Evolutionary conservation across 2,888 invertebrate genomes (phyloP).

Genomic region (Petrolisthes cinctipes): DNA sequence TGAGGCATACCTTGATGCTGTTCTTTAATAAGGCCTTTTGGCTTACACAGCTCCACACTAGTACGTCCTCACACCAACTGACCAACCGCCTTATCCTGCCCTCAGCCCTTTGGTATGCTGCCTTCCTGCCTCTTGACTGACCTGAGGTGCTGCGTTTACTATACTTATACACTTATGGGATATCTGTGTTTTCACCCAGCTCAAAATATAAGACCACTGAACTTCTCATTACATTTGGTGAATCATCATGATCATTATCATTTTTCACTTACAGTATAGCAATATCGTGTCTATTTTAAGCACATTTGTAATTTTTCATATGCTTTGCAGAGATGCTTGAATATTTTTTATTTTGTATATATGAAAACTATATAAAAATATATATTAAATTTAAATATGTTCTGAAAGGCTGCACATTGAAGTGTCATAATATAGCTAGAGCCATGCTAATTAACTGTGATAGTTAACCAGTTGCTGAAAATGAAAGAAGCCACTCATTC

Average conservation of each 20-base stretch:
- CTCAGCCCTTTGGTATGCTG: constrained; percentile 51
- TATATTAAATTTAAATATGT: constrained; percentile 46
- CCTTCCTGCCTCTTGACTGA: constrained; percentile 46
- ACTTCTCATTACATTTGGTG: constrained; percentile 36
- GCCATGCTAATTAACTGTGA: constrained; percentile 56
- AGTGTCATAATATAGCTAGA: constrained; percentile 48
- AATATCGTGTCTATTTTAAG: constrained; percentile 54
- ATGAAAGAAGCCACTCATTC: constrained; percentile 24
- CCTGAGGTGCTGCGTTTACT: constrained; percentile 47
- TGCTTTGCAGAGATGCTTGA: constrained; percentile 51
- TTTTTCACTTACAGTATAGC: constrained; percentile 41
- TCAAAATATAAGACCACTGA: constrained; percentile 40
- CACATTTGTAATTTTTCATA: constrained; percentile 54
- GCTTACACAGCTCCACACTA: background rate
- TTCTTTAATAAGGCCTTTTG: background rate
- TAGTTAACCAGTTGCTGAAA: constrained; percentile 46
- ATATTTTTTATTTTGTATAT: constrained; percentile 55
- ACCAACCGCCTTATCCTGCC: constrained; percentile 40
- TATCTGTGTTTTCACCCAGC: constrained; percentile 41
- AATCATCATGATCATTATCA: constrained; percentile 42
- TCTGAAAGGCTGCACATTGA: constrained; percentile 39
- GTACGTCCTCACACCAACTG: constrained; percentile 12
- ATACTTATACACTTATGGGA: constrained; percentile 23
- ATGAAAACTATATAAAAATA: constrained; percentile 26
- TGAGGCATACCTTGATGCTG: no score